These are phyloP conservation scores for Eremobia ochroleuca DNA, from an alignment of 2,888 invertebrate genomes.

Conservation along the genomic window DNA sequence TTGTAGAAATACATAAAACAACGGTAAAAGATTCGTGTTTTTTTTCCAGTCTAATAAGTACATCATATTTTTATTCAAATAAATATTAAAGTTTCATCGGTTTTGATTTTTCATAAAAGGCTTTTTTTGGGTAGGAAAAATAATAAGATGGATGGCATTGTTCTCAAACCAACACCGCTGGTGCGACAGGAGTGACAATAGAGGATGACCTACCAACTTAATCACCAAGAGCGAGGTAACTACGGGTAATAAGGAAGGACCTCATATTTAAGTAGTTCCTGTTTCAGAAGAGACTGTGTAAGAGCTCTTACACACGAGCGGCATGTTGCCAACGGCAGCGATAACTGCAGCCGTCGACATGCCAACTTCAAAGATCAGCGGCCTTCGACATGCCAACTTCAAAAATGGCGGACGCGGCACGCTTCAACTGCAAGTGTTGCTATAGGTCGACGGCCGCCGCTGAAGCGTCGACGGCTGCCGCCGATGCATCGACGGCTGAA, in stretches of 20 bases:
- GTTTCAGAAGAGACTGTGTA: background rate
- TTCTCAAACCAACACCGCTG: background rate
- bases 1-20: conserved; percentile 21
- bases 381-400: no score
- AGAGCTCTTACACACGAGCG: no score
- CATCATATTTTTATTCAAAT: background rate
- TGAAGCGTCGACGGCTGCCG: no score
- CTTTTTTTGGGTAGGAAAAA: background rate
- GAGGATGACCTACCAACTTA: background rate
- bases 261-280: background rate
- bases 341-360: no score
- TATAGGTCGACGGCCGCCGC: no score
- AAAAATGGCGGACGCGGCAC: no score
- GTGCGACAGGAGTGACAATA: background rate
- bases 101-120: background rate
- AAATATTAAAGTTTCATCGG: background rate
- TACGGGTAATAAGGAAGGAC: background rate
- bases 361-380: no score
- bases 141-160: background rate
- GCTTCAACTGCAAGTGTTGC: no score
- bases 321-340: no score
- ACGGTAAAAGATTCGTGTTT: conserved; percentile 1
- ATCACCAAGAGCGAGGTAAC: background rate
- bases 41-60: background rate
- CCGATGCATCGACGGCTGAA: no score